Conservation (phyloP, 2,113 vertebrate genomes). For the Heteronetta atricapilla region DNA sequence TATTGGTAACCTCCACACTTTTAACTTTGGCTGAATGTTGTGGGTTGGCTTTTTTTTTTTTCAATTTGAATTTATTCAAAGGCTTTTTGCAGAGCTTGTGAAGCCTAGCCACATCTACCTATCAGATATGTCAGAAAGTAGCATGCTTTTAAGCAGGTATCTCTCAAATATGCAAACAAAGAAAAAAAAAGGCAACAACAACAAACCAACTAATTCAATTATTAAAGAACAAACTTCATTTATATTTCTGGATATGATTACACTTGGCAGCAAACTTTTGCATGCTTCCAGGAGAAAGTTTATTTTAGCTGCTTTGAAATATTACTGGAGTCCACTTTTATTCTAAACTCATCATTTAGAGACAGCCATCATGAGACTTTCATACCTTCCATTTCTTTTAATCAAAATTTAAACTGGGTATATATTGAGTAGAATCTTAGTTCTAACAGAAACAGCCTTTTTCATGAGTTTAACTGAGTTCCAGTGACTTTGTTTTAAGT, state of each 20-base stretch:
- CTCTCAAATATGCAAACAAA: neutral
- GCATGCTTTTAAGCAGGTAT: neutral
- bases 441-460: neutral
- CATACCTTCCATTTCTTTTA: neutral
- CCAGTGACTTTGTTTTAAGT: neutral
- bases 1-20: neutral
- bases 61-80: neutral
- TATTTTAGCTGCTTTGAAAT: neutral
- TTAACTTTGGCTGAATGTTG: neutral
- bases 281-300: neutral
- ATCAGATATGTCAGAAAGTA: neutral
- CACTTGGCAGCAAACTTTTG: neutral
- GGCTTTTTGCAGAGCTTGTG: neutral
- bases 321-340: neutral
- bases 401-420: neutral
- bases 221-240: neutral
- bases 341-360: neutral
- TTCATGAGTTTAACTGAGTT: neutral
- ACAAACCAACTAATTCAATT: neutral
- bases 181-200: too few species aligned
- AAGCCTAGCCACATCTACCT: neutral
- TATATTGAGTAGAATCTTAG: neutral
- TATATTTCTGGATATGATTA: neutral
- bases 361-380: neutral
- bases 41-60: neutral